A percentile compares a stretch with the other conserved stretches of the same genome.
phyloP scores from a whole-genome alignment of 2,888 invertebrate genomes.

The Lycocerus yunnanus region DNA sequence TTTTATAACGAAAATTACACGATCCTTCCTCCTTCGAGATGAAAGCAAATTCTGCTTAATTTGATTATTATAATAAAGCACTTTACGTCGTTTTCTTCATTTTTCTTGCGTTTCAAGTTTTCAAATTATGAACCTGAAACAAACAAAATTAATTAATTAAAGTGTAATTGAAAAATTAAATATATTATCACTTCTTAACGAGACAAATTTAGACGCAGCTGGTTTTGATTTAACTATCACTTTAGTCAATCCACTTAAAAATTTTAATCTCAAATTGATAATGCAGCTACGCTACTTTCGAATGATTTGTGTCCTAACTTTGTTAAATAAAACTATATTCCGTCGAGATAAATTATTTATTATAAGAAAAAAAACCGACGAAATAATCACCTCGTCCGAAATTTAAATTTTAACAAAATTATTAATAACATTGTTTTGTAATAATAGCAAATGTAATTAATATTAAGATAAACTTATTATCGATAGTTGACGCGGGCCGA shows the following conservation, averaged over 20 bases:
- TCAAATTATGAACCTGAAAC: background rate
- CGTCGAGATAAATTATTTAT: background rate
- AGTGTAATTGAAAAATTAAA: background rate
- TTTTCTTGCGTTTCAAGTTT: background rate
- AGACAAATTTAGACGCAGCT: background rate
- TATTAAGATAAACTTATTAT: background rate
- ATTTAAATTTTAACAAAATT: background rate
- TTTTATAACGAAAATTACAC: background rate
- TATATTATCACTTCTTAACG: background rate
- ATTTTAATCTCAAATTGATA: background rate
- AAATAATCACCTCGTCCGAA: background rate
- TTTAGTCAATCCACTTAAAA: background rate
- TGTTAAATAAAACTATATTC: too few species aligned
- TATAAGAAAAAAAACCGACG: background rate
- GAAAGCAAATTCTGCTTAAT: background rate
- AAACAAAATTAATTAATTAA: background rate
- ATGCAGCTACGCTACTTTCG: background rate
- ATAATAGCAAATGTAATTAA: background rate
- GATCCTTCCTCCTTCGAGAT: background rate
- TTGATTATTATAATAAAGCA: background rate
- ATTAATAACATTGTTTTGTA: too few species aligned
- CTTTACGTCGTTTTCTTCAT: background rate
- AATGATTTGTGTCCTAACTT: background rate
- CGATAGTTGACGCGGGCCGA: background rate
- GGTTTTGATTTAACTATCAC: background rate